Conservation (phyloP, 2,797 vertebrate genomes). For the Halcyon chelicuti region DNA sequence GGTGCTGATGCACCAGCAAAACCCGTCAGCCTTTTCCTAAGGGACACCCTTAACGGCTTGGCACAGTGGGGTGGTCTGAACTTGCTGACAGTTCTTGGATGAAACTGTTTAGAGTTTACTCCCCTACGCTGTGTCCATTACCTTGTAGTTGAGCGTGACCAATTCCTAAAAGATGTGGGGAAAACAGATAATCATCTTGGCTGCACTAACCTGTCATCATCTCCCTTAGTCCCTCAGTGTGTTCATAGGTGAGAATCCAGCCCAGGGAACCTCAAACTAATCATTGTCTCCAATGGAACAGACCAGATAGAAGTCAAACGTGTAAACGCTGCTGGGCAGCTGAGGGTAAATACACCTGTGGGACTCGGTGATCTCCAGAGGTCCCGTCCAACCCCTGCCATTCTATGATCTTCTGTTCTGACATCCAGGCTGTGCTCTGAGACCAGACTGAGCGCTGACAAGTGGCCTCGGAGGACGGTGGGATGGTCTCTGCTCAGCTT, state of each 20-base stretch:
- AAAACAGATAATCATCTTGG: neutral
- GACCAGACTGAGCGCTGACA: neutral
- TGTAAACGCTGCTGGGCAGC: neutral
- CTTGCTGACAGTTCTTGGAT: neutral
- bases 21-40: neutral
- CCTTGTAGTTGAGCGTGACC: neutral
- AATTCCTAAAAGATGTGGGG: neutral
- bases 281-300: neutral
- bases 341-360: neutral
- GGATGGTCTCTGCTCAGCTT: neutral
- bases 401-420: neutral
- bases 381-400: too few relatives aligned
- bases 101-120: neutral
- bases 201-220: neutral
- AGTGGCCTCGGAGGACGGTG: neutral
- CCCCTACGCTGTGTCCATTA: neutral
- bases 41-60: neutral
- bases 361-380: too few relatives aligned
- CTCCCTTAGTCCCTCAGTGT: neutral
- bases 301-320: neutral
- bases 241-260: neutral
- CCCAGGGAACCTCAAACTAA: neutral
- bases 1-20: neutral
- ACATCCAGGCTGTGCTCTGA: neutral
- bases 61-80: neutral